Base-by-base conservation (phyloP, 2,797 vertebrate genomes). In the Vultur gryphus region DNA sequence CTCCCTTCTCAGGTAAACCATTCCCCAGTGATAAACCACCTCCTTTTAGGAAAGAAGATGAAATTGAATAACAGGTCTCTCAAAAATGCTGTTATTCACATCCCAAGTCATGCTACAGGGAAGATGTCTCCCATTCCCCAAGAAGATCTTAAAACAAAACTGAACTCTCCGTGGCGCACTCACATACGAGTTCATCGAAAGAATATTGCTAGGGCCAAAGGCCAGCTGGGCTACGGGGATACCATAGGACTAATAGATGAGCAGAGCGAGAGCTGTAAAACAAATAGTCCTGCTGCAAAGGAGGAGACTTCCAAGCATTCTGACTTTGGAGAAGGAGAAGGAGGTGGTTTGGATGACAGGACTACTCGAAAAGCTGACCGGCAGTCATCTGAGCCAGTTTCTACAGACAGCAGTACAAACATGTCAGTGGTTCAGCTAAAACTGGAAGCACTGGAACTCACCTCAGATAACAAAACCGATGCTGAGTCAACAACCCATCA, bases 11-110 rank as follows among this genome's bases (percentile, higher is more conserved):
- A 99, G 97, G 98, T 99, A 84, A 99, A 99, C 94, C 98, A 98
- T 20, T 99, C 99, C 82, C 97, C 99, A 0, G 99, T 99, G 61
- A 99, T 99, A 97, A 99, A 99, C 97, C 99, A 99, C 97, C 99
- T 99, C 88, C 98, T 99, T 29, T 97, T 99, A 97, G 99, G 99
- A 37, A 99, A 99, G 92, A 99, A 98, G 95, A 98, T 98, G 82
- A 98, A 97, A 46, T 78, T 97, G 35, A 97, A 96, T 14, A 98
- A 98, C 93, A 97, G 96, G 37, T 96, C 98, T 87, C 94, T 98
- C 93, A 98, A 98, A 93, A 98, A 98, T 23, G 94, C 98, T 6
- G 97, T 98, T 65, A 94, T 98, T 39, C 98, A 98, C 90, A 62
- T 98, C 85, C 86, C 98, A 12, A 97, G 97, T 87, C 98, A 98